These are phyloP conservation scores for Lagopus leucura DNA, from an alignment of 2,113 vertebrate species.

Conservation along the genomic window DNA sequence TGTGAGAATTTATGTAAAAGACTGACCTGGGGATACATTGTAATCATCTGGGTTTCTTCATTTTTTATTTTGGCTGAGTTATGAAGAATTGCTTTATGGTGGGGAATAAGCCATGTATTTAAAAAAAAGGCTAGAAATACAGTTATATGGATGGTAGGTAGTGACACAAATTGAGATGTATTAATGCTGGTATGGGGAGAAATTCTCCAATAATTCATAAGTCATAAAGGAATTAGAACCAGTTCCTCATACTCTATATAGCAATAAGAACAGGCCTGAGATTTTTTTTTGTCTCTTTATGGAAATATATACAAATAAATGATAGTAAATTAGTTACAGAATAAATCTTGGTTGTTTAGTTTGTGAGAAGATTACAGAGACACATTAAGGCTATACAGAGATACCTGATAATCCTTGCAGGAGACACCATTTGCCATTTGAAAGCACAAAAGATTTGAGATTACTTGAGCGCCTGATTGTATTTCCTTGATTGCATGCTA, in stretches of 20 bases:
- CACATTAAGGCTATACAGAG: neutral
- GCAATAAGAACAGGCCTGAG: neutral
- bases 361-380: neutral
- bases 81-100: neutral
- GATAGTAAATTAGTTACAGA: neutral
- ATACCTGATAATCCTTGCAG: neutral
- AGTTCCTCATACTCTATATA: slow-evolving; percentile 7
- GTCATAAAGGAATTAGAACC: neutral
- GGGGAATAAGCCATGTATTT: neutral
- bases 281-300: neutral
- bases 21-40: neutral
- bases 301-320: neutral
- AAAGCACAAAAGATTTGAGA: neutral
- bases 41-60: neutral
- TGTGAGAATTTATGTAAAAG: neutral
- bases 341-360: neutral
- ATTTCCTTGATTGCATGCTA: neutral
- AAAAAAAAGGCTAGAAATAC: neutral
- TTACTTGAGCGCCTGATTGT: neutral
- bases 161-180: slow-evolving; percentile 21
- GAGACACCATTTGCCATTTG: neutral
- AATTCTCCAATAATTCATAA: slow-evolving; percentile 1
- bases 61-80: neutral
- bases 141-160: neutral
- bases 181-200: neutral